A percentile compares a stretch with the other conserved stretches of the same genome.
phyloP scores from a whole-genome alignment of 2,113 vertebrate genomes.

The Chionodraco myersi region DNA sequence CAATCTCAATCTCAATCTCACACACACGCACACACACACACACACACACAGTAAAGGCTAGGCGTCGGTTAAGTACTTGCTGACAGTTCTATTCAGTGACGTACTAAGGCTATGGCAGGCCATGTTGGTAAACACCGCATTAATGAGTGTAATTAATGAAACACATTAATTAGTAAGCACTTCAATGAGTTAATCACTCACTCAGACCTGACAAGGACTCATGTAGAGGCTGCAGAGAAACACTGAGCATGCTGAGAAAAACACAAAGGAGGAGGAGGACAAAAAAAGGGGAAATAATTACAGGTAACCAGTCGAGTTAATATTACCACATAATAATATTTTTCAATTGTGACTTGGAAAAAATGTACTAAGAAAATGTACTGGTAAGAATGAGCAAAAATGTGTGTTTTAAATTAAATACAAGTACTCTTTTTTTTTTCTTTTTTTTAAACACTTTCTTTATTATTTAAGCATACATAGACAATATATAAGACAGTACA shows the following conservation, averaged over 20 bases:
- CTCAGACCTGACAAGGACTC: constrained; percentile 49
- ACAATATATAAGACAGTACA: no score
- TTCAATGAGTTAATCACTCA: constrained; percentile 60
- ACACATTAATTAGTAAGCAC: constrained; percentile 59
- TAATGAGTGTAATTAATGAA: constrained; percentile 70
- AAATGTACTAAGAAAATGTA: not conserved
- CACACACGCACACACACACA: constrained; percentile 5
- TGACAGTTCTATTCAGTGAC: constrained; percentile 42
- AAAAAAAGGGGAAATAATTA: not conserved
- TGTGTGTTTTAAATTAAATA: constrained; percentile 1
- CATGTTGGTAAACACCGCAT: constrained; percentile 49
- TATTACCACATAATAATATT: no score
- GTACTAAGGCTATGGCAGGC: constrained; percentile 26
- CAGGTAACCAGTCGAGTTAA: not conserved
- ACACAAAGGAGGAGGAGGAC: not conserved
- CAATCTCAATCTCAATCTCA: not conserved
- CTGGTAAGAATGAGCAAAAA: not conserved
- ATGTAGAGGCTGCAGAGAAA: not conserved
- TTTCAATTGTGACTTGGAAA: not conserved
- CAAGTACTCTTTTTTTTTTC: not conserved
- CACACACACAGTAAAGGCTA: constrained; percentile 41
- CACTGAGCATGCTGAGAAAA: not conserved
- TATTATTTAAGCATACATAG: no score
- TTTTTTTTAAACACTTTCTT: no score
- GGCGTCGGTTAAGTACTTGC: constrained; percentile 42